These are phyloP conservation scores for Ochropleura leucogaster DNA, from an alignment of 2,888 invertebrate genomes.

Conservation along the genomic window DNA sequence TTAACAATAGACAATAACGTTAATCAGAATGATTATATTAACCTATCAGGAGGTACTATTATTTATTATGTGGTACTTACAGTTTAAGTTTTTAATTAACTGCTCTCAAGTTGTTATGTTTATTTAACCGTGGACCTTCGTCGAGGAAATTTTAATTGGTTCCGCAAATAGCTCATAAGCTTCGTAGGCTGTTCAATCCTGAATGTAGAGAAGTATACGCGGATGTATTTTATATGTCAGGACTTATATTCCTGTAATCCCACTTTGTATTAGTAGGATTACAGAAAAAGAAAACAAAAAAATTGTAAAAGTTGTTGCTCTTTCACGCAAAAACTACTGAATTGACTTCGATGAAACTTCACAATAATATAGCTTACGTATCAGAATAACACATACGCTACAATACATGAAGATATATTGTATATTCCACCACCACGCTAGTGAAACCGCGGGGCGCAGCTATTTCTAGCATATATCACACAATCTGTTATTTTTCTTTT, in stretches of 20 bases:
- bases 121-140: constrained; percentile 3
- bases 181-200: constrained; percentile 1
- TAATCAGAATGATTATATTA: constrained; percentile 6
- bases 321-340: too few relatives aligned
- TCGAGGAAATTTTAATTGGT: constrained; percentile 34
- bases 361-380: too few relatives aligned
- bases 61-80: neutral
- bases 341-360: too few relatives aligned
- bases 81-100: constrained; percentile 38
- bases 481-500: too few relatives aligned
- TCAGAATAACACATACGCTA: too few relatives aligned
- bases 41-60: neutral
- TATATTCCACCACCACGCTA: too few relatives aligned
- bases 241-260: neutral
- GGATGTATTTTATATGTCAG: neutral
- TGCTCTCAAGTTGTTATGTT: constrained; percentile 7
- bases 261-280: neutral
- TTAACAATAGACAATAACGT: constrained; percentile 2
- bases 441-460: too few relatives aligned
- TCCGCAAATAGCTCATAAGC: neutral
- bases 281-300: too few relatives aligned
- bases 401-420: too few relatives aligned
- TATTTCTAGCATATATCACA: too few relatives aligned
- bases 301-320: too few relatives aligned
- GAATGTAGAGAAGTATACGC: neutral